Evolutionary conservation across 1,140 invertebrate species (phyloP).

Genomic region (Thalassaphorura encarpata): DNA sequence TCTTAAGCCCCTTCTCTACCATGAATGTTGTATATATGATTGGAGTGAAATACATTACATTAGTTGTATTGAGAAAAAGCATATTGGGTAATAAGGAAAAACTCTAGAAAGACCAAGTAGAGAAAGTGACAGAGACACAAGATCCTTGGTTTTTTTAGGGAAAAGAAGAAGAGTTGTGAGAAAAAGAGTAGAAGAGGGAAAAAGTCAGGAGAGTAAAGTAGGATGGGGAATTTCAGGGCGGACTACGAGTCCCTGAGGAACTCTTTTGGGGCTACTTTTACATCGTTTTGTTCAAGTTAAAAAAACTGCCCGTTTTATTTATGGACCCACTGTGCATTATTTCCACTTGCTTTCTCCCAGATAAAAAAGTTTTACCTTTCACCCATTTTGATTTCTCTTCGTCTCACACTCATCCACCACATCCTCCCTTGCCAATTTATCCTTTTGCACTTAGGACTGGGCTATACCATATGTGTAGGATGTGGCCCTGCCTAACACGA

Average conservation of each 20-base stretch:
- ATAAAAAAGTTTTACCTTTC: constrained; percentile 27
- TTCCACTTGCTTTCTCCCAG: constrained; percentile 21
- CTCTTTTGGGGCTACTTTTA: constrained; percentile 30
- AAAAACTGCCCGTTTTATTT: constrained; percentile 28
- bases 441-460: not conserved
- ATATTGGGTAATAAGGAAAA: too few relatives aligned
- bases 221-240: not conserved
- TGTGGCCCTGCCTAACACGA: too few relatives aligned
- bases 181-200: not conserved
- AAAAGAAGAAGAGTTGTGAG: too few relatives aligned
- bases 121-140: too few relatives aligned
- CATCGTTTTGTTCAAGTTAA: constrained; percentile 29
- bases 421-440: constrained; percentile 13
- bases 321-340: constrained; percentile 32
- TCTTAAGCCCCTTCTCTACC: too few relatives aligned
- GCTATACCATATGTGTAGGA: not conserved
- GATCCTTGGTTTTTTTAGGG: too few relatives aligned
- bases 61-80: too few relatives aligned
- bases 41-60: too few relatives aligned
- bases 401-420: not conserved
- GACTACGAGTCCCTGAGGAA: constrained; percentile 25
- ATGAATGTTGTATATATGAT: too few relatives aligned
- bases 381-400: constrained; percentile 25
- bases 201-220: not conserved
- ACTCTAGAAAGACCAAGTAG: too few relatives aligned